Base-by-base conservation (phyloP, 2,888 invertebrate species). In the Vanessa cardui region DNA sequence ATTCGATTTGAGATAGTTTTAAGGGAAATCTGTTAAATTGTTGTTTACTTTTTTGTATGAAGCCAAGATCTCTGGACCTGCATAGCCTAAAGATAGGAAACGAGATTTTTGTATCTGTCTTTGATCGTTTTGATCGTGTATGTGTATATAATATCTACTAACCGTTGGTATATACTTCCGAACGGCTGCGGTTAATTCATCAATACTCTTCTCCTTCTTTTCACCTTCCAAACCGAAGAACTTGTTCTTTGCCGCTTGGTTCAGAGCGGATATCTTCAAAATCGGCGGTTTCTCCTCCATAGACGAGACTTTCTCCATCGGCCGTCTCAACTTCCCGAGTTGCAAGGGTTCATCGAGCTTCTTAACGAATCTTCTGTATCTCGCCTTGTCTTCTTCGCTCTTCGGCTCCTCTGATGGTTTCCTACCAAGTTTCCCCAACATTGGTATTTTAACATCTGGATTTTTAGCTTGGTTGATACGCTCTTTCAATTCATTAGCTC, bases 121-220 rank as follows among this genome's bases (percentile, higher is more conserved):
- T 26, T n/a, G n/a, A n/a, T n/a, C n/a, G n/a, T n/a, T n/a, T n/a
- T n/a, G n/a, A n/a, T n/a, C n/a, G n/a, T n/a, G 26, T 26, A 26
- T 26, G 26, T 26, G n/a, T 26, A 18, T 20, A 18, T n/a, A 47
- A 47, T 9, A 18, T 39, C 12, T 39, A 18, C 49, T 54, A 62
- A 92, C 92, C 74, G 89, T 87, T 72, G 91, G 89, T 80, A 92
- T 90, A 79, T 88, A 92, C 76, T 87, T 92, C 77, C 90, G 85
- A 8, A 92, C 91, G 54, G 90, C 89, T 31, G 92, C 92, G 0
- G 89, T 79, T 61, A 91, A 72, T 71, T 92, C 92, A 54, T 92
- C 92, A 8, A 91, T 81, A 61, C 77, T 90, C 73, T 85, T 89
- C 73, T 88, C 90, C 65, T 86, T 88, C 79, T 87, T 89, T 39